These are phyloP conservation scores for Dinomys branickii DNA, from an alignment of 2,113 vertebrate genomes.

Conservation along the genomic window DNA sequence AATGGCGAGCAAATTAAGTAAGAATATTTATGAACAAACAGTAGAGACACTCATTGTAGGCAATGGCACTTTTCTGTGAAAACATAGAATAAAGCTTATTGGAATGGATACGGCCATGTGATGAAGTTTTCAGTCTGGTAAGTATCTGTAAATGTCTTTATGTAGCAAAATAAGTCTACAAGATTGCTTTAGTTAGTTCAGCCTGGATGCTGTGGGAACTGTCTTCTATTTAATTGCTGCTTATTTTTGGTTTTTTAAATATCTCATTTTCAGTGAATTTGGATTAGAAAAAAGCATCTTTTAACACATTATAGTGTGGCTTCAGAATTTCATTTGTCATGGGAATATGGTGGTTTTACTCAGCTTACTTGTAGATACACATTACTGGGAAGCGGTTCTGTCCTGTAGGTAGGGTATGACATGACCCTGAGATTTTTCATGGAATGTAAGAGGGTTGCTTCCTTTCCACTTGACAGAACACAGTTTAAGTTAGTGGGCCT, in stretches of 20 bases:
- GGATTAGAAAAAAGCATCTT: neutral
- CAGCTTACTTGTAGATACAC: neutral
- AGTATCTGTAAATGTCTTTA: neutral
- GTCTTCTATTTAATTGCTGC: neutral
- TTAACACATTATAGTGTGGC: neutral
- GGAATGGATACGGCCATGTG: neutral
- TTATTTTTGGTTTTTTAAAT: neutral
- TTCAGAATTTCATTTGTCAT: neutral
- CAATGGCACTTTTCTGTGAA: neutral
- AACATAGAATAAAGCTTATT: neutral
- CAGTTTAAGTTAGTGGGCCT: neutral
- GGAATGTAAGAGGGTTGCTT: neutral
- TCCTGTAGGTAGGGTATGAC: neutral
- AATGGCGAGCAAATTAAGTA: neutral
- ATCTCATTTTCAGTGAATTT: conserved; percentile 19
- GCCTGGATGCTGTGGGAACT: neutral
- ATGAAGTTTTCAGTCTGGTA: neutral
- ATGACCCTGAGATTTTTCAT: neutral
- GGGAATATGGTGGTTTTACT: neutral
- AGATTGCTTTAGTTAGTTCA: neutral
- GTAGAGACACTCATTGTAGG: neutral
- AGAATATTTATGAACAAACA: neutral
- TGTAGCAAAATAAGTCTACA: neutral
- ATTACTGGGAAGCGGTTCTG: neutral
- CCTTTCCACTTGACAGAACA: neutral